Conservation (phyloP, 2,888 invertebrate species). For the Protonemura montana region DNA sequence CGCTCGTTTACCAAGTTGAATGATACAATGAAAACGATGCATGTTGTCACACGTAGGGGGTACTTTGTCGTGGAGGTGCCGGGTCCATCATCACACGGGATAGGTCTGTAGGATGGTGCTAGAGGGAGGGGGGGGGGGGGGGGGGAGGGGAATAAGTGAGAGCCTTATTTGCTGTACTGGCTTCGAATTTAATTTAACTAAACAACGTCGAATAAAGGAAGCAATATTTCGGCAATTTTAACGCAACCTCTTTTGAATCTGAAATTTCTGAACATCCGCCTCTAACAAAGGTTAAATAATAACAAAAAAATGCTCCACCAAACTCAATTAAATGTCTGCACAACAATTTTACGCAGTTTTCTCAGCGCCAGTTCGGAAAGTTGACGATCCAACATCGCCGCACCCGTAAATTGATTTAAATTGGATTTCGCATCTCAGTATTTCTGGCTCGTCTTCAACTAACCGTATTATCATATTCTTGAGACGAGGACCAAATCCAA, state of each 20-base stretch:
- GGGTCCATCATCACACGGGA: neutral
- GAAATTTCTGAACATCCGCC: neutral
- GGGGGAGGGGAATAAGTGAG: too few relatives aligned
- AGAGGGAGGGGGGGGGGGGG: neutral
- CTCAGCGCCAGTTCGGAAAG: neutral
- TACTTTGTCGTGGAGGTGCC: too few relatives aligned
- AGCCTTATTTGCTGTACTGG: neutral
- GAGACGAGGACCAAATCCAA: neutral
- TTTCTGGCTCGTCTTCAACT: constrained; percentile 2
- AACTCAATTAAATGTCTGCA: neutral
- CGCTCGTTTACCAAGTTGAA: neutral
- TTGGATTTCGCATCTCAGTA: constrained; percentile 17
- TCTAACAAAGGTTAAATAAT: neutral
- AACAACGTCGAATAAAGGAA: neutral
- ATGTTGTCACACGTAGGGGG: too few relatives aligned
- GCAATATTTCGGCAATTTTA: neutral
- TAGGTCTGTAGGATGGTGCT: neutral
- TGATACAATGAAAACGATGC: neutral
- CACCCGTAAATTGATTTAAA: constrained; percentile 13
- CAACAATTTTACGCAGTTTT: constrained; percentile 12
- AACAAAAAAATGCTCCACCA: neutral
- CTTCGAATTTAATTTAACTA: neutral
- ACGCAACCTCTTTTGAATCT: neutral
- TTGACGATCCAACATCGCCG: constrained; percentile 12
- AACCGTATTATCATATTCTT: constrained; percentile 13